Evolutionary conservation across 1,140 invertebrate species (phyloP), one percentile per base, ranked within the genome.

Genomic region (Pollicipes pollicipes): DNA sequence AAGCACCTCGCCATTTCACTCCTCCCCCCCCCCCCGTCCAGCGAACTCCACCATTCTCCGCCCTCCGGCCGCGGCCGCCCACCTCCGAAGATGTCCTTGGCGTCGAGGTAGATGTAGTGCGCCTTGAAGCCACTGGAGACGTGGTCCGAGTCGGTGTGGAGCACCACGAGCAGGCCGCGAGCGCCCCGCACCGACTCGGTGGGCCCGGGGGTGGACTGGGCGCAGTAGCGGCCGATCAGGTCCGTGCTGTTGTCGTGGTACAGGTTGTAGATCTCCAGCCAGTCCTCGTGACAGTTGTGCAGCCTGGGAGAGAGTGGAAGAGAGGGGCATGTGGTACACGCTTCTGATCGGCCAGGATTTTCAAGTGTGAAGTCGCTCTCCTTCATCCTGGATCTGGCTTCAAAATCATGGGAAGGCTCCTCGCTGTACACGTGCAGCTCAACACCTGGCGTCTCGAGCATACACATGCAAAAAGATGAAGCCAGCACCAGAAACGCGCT

Each of bases 111-210:
- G 73, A 88, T 86, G 77, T 96, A 97, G 74, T 88, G 78, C 2
- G 90, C 92, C 77, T 91, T 91, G 79, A 97, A 97, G 21, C 93
- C 93, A 75, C 89, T 93, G 72, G 86, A 90, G 29, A 95, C 91
- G 63, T 86, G 85, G 73, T 89, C 87, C 16, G 84, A 82, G 77
- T 96, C 90, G 8, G 93, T 90, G 77, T 91, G 89, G 32, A 95
- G 81, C 66, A 93, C 83, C 28, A 96, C 85, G 76, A 89, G 90
- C 31, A 95, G 82, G 3, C 89, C 90, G 58, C 87, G 83, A 17
- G 91, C 90, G 28, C 90, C 90, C 29, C 88, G 84, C 77, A 90
- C 90, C 35, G 91, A 94, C 80, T 95, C 89, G 71, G 95, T 86
- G 21, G 93, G 93, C 35, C 93, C 93, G 16, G 92, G 92, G 27